These are phyloP conservation scores for Mactra quadrangularis DNA, from an alignment of 1,140 invertebrate species.

Conservation along the genomic window DNA sequence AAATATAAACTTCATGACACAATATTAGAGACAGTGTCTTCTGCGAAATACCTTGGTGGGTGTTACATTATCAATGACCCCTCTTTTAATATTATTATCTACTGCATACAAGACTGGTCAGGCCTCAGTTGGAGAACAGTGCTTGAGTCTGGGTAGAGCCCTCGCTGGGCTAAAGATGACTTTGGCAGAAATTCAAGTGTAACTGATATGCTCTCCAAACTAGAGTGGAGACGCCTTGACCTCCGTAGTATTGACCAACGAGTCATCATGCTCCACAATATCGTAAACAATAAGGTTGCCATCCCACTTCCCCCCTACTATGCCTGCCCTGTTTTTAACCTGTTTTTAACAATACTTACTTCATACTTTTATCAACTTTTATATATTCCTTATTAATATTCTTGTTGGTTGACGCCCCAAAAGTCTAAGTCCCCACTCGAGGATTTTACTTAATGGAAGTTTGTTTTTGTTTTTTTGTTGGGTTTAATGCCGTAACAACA, in stretches of 20 bases:
- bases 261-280: background rate
- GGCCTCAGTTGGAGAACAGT: constrained; percentile 3
- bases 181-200: constrained; percentile 43
- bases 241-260: background rate
- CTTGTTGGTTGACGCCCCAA: constrained; percentile 12
- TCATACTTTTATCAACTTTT: constrained; percentile 9
- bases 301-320: constrained; percentile 3
- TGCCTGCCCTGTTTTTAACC: constrained; percentile 14
- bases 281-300: background rate
- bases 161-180: constrained; percentile 4
- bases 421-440: constrained; percentile 14
- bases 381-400: constrained; percentile 5
- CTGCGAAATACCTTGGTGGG: constrained; percentile 3
- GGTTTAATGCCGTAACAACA: too few species aligned
- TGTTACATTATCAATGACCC: background rate
- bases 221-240: constrained; percentile 27
- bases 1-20: constrained; percentile 3
- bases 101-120: constrained; percentile 1
- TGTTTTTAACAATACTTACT: background rate
- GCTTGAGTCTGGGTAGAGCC: background rate
- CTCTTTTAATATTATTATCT: constrained; percentile 26
- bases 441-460: constrained; percentile 27
- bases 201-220: constrained; percentile 9
- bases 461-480: too few species aligned
- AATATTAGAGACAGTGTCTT: too few species aligned